Evolutionary conservation across 2,797 vertebrate species (phyloP).

Genomic region (Podarcis siculus): DNA sequence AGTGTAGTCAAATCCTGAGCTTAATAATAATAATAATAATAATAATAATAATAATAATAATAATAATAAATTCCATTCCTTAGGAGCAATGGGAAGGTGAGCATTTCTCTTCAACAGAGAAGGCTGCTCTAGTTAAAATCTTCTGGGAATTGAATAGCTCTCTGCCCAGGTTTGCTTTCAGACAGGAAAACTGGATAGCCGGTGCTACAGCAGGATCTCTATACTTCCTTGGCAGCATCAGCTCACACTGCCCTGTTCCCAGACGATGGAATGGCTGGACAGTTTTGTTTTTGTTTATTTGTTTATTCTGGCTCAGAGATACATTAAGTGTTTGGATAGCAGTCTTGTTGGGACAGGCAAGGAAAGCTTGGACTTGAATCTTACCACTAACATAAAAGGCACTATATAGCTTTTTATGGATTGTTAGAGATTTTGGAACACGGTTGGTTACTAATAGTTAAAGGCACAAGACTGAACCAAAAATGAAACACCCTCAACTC

Average conservation of each 20-base stretch:
- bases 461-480: neutral
- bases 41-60: too few relatives aligned
- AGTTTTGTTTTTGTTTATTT: neutral
- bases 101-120: neutral
- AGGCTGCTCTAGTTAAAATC: neutral
- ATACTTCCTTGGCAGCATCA: neutral
- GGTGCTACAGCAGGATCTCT: neutral
- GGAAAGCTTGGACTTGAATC: neutral
- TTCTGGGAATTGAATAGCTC: too few relatives aligned
- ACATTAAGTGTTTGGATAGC: neutral
- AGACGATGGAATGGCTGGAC: neutral
- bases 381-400: neutral
- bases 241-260: neutral
- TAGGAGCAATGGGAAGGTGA: neutral
- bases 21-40: neutral
- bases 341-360: neutral
- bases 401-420: neutral
- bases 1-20: neutral
- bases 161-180: neutral
- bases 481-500: neutral
- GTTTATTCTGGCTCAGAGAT: neutral
- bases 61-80: neutral
- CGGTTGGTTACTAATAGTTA: neutral
- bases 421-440: neutral
- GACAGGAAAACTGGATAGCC: neutral